These are phyloP conservation scores for Picathartes gymnocephalus DNA, from an alignment of 2,113 vertebrate genomes.

Conservation along the genomic window DNA sequence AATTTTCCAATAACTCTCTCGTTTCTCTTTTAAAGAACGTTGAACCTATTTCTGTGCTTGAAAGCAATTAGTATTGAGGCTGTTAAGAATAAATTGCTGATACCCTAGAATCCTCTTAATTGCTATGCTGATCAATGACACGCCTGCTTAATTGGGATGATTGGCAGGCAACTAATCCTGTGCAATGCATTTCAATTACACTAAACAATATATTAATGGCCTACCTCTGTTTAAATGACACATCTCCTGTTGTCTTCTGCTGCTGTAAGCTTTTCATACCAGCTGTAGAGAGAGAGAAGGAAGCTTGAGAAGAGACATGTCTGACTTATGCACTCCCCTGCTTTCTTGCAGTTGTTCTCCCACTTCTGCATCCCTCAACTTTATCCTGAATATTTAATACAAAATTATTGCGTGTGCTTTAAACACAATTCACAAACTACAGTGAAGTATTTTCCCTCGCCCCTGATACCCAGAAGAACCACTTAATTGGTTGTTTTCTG, in stretches of 20 bases:
- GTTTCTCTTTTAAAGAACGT: neutral
- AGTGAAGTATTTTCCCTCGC: neutral
- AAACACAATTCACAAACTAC: neutral
- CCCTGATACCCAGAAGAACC: neutral
- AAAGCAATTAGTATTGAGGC: conserved; percentile 40
- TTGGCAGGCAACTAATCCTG: conserved; percentile 41
- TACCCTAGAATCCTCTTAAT: conserved; percentile 54
- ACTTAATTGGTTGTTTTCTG: neutral
- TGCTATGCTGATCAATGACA: conserved; percentile 59
- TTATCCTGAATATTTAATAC: neutral
- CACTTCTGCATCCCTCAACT: neutral
- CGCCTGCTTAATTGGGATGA: conserved; percentile 59
- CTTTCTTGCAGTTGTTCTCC: neutral
- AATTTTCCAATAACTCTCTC: neutral
- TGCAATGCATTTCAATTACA: conserved; percentile 41
- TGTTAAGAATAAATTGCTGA: conserved; percentile 46
- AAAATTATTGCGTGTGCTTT: neutral
- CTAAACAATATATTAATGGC: conserved; percentile 23
- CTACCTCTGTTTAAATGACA: conserved; percentile 32
- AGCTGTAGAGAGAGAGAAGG: neutral
- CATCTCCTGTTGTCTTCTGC: conserved; percentile 28
- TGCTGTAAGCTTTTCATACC: neutral
- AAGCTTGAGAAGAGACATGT: neutral
- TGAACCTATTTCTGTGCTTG: conserved; percentile 15
- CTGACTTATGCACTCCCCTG: neutral